phyloP scores from a whole-genome alignment of 1,140 invertebrate species.

The Metopolophium dirhodum region DNA sequence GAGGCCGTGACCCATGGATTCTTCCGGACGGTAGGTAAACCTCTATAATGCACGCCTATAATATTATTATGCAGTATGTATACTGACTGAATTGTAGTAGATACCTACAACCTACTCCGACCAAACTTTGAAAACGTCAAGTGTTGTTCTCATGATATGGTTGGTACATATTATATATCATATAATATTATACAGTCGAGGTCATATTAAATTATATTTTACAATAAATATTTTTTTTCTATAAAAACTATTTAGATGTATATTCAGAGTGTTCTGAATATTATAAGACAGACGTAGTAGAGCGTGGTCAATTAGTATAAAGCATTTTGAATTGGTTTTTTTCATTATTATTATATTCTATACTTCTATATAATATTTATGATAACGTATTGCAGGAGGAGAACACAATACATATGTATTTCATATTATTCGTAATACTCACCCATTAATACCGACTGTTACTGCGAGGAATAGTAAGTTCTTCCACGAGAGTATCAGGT shows the following conservation, averaged over 20 bases:
- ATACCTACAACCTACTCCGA: not conserved
- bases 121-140: conserved; percentile 42
- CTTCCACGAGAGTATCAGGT: too few species aligned
- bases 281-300: not conserved
- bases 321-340: not conserved
- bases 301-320: not conserved
- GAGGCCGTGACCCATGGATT: conserved; percentile 27
- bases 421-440: not conserved
- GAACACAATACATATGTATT: not conserved
- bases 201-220: conserved; percentile 44
- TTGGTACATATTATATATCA: not conserved
- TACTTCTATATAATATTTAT: not conserved
- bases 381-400: not conserved
- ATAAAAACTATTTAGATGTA: not conserved
- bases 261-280: not conserved
- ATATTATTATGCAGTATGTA: not conserved
- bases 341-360: not conserved
- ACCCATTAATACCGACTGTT: not conserved
- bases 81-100: not conserved
- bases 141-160: not conserved
- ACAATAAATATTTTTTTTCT: not conserved
- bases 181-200: conserved; percentile 16
- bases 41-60: not conserved
- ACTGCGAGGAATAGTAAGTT: not conserved
- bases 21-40: conserved; percentile 32